Evolutionary conservation across 1,140 invertebrate genomes (phyloP), one percentile per base, ranked within the genome.

Genomic region (Platyscapa corneri): DNA sequence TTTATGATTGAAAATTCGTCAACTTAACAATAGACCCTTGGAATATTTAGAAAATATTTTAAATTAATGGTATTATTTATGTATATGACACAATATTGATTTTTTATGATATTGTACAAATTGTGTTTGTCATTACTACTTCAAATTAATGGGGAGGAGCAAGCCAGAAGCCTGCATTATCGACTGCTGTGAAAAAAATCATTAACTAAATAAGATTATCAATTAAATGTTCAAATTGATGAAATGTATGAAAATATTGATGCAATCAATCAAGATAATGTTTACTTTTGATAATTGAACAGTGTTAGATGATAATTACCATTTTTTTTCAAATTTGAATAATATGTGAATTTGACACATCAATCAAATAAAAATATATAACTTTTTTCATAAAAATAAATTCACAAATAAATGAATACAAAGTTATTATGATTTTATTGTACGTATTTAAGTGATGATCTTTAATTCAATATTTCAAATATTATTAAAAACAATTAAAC

Each of bases 1-100:
- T 64, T 64, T 64, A 8, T 64, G 39, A 81, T 34, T 72, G 67
- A n/a, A 27, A 82, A 82, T 82, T 70, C n/a, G 42, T 81, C 64
- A 70, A 34, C 10, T n/a, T 82, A 82, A 72, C 67, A 37, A 27
- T 0, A 37, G 23, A 72, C 46, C 42, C 72, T 82, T 30, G 49
- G 23, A 53, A 32, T 27, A 34, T 10, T 72, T 34, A 20, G 18
- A 16, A 70, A 70, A 49, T n/a, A n/a, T n/a, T 49, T 1, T 30
- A 37, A 39, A 23, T 37, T 49, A 37, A 39, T 42, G 34, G 32
- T 0, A 64, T 10, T 53, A 18, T 18, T 10, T 53, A 60, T 64
- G 34, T 34, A 46, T 64, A 32, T 37, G 37, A 79, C 10, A 32
- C 65, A 32, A 67, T 14, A 67, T 67, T 67, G 7, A 32, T 67